Evolutionary conservation across 2,113 vertebrate genomes (phyloP).

Genomic region (Furnarius figulus): DNA sequence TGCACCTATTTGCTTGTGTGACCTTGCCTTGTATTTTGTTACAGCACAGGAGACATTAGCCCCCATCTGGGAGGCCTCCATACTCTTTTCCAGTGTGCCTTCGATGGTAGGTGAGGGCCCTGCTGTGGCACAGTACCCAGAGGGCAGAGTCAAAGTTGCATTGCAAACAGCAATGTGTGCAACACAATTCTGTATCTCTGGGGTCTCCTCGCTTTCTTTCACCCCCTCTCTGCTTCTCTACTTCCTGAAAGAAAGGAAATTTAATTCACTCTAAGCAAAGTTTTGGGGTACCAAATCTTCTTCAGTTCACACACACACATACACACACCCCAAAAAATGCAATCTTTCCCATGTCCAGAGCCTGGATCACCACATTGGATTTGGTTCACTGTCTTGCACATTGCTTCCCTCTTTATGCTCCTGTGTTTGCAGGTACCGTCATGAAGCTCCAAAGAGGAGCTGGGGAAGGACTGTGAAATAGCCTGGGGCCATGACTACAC

Average conservation of each 20-base stretch:
- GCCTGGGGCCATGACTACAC: neutral
- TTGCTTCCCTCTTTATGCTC: neutral
- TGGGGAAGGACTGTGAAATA: neutral
- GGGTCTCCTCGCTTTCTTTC: neutral
- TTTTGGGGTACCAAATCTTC: neutral
- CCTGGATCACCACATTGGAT: neutral
- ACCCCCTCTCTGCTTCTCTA: neutral
- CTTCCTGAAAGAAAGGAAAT: neutral
- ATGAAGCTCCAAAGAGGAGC: neutral
- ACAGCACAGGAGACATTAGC: neutral
- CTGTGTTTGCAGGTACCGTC: neutral
- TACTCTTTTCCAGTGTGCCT: neutral
- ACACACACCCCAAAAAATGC: rapidly evolving
- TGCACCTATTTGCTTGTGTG: neutral
- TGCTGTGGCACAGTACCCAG: neutral
- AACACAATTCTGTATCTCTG: neutral
- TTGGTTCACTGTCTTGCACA: neutral
- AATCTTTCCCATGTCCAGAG: neutral
- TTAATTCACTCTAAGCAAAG: neutral
- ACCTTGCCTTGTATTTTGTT: neutral
- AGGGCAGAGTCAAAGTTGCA: neutral
- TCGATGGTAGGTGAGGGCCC: neutral
- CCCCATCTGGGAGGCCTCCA: neutral
- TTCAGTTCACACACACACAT: neutral
- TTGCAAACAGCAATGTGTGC: neutral